Percentiles rank a stretch among this genome's conserved stretches.
These are phyloP conservation scores for Rhagonycha lutea DNA, from an alignment of 2,888 invertebrate genomes.

Conservation along the genomic window DNA sequence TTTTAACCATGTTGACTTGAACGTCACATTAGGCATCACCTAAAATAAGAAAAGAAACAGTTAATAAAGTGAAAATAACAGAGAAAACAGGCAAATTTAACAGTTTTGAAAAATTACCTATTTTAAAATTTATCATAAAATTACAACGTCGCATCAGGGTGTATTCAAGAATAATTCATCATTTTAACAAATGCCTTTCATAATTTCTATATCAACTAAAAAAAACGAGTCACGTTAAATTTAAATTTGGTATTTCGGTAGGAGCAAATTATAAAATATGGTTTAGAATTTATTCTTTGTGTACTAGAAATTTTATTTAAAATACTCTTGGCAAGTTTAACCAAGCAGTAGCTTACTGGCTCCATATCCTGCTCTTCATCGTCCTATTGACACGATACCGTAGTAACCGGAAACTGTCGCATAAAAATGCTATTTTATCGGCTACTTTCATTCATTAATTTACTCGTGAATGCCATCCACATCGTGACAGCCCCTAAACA, in stretches of 20 bases:
- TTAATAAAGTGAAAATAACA: background rate
- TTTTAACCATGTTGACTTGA: slow-evolving; percentile 41
- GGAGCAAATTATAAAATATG: background rate
- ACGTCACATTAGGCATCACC: slow-evolving; percentile 39
- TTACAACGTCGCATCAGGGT: background rate
- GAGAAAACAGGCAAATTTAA: background rate
- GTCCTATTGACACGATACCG: background rate
- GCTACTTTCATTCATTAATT: background rate
- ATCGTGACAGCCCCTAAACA: background rate
- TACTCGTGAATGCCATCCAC: background rate
- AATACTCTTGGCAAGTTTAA: background rate
- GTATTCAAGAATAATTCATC: background rate
- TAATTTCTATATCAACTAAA: background rate
- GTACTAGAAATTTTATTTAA: background rate
- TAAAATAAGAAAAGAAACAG: slow-evolving; percentile 20
- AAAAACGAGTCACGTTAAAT: background rate
- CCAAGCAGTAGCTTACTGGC: background rate
- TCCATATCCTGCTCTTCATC: background rate
- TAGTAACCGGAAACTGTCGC: background rate
- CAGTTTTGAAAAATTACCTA: background rate
- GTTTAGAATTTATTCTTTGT: background rate
- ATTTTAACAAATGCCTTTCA: background rate
- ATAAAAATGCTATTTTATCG: background rate
- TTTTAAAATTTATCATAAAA: background rate
- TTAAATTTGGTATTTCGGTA: background rate